Percentiles rank a stretch among this genome's conserved stretches.
Evolutionary conservation across 2,888 invertebrate genomes (phyloP).

Genomic region (Spatulosminthurus flaviceps): DNA sequence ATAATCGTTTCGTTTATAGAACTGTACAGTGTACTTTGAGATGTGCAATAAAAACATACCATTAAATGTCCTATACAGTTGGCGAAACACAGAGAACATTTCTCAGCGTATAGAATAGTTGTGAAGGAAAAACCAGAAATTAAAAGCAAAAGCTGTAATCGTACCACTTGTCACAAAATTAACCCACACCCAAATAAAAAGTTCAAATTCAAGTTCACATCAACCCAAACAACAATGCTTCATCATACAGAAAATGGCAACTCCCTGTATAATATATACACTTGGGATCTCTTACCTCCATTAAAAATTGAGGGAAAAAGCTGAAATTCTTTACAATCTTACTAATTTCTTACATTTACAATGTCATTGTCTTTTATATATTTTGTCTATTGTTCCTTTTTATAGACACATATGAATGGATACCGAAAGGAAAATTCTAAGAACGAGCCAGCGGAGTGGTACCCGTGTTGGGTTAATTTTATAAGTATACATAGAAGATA

Average conservation of each 20-base stretch:
- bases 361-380: too few species aligned
- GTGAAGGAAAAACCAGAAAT: not conserved
- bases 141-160: conserved; percentile 1
- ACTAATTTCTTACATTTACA: too few species aligned
- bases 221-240: not conserved
- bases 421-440: too few species aligned
- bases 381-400: too few species aligned
- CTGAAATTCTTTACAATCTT: not conserved
- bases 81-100: too few species aligned
- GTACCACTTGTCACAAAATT: conserved; percentile 18
- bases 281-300: too few species aligned
- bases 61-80: not conserved
- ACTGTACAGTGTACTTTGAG: too few species aligned
- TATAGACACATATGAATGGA: too few species aligned
- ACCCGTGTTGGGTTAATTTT: too few species aligned
- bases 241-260: not conserved
- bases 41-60: not conserved
- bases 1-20: not conserved
- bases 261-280: too few species aligned
- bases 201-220: conserved; percentile 7
- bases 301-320: not conserved
- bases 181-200: conserved; percentile 18
- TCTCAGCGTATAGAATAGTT: too few species aligned
- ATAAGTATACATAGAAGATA: too few species aligned
- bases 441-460: not conserved